Conservation (phyloP, 2,888 invertebrate species). For the Dascillus cervinus region DNA sequence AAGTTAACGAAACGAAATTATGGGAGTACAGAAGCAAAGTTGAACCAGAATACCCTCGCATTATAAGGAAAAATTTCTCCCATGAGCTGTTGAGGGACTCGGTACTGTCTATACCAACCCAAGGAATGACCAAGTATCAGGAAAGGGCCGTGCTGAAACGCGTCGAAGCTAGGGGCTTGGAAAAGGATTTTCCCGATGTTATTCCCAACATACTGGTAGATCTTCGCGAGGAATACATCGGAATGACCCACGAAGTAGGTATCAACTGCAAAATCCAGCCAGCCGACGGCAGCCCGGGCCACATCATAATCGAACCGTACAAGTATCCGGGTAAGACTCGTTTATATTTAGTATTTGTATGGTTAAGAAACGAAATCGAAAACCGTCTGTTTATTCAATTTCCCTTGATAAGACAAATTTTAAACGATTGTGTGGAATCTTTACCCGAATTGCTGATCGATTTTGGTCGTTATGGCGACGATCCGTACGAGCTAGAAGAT, state of each 20-base stretch:
- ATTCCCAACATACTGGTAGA: constrained; percentile 50
- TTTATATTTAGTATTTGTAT: constrained; percentile 51
- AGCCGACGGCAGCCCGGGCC: constrained; percentile 47
- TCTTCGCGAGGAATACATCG: constrained; percentile 51
- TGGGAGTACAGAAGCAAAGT: too few species aligned
- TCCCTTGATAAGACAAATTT: constrained; percentile 54
- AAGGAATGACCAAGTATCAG: constrained; percentile 54
- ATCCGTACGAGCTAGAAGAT: constrained; percentile 24
- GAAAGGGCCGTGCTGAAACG: constrained; percentile 53
- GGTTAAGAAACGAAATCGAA: constrained; percentile 48
- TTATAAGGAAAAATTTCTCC: constrained; percentile 27
- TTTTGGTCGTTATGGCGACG: constrained; percentile 30
- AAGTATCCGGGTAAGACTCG: constrained; percentile 56
- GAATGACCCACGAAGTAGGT: constrained; percentile 54
- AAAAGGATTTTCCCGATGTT: constrained; percentile 48
- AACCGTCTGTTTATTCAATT: constrained; percentile 54
- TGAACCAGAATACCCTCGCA: constrained; percentile 30
- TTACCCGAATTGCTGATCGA: constrained; percentile 51
- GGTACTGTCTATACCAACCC: constrained; percentile 51
- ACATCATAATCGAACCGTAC: constrained; percentile 47
- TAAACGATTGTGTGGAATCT: constrained; percentile 45
- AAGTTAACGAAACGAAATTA: too few species aligned
- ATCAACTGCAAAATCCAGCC: constrained; percentile 57
- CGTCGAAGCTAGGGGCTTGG: constrained; percentile 50
- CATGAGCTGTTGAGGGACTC: constrained; percentile 48